Percentiles rank a stretch among this genome's conserved stretches.
phyloP scores from a whole-genome alignment of 2,888 invertebrate genomes.

The Branchinecta sandiegonensis region DNA sequence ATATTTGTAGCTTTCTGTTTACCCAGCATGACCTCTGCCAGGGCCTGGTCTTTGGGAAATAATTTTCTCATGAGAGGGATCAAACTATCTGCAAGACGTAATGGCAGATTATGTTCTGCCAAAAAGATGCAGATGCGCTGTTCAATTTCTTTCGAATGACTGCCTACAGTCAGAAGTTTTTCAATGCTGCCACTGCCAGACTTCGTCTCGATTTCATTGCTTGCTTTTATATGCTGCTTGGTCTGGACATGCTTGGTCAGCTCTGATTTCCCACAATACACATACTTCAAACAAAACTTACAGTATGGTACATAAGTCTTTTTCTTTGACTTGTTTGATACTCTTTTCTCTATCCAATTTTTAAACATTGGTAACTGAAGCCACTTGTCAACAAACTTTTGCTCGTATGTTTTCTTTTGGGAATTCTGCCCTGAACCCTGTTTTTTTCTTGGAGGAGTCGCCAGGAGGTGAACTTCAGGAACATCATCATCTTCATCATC shows the following conservation, averaged over 20 bases:
- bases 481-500: too few relatives aligned
- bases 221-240: neutral
- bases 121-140: constrained; percentile 3
- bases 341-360: too few relatives aligned
- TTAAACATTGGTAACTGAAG: too few relatives aligned
- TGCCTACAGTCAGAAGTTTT: neutral
- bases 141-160: neutral
- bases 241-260: constrained; percentile 1
- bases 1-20: neutral
- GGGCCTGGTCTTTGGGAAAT: neutral
- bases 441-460: too few relatives aligned
- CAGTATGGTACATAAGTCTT: constrained; percentile 13
- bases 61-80: neutral
- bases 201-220: neutral
- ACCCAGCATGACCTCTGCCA: constrained; percentile 14
- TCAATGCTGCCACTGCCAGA: too few relatives aligned
- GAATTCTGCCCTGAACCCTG: too few relatives aligned
- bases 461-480: too few relatives aligned
- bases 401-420: too few relatives aligned
- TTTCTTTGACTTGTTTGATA: too few relatives aligned
- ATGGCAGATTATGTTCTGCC: constrained; percentile 1
- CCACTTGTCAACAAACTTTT: too few relatives aligned
- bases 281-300: neutral
- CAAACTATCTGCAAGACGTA: neutral
- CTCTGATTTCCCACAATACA: neutral